phyloP scores from a whole-genome alignment of 2,888 invertebrate species.

The Ophonus ardosiacus region DNA sequence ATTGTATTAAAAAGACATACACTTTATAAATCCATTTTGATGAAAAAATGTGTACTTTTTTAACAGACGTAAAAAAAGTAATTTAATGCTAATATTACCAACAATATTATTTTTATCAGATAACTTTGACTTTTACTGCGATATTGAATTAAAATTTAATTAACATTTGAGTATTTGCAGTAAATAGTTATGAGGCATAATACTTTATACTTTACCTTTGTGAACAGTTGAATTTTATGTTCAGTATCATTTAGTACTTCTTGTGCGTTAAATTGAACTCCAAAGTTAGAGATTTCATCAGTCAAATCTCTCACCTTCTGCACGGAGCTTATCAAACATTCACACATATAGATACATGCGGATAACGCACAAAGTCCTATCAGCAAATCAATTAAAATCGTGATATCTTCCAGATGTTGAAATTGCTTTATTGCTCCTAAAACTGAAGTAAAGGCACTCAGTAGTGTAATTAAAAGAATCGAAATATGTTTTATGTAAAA shows the following conservation, averaged over 20 bases:
- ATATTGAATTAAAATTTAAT: too few species aligned
- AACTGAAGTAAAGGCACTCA: slow-evolving; percentile 26
- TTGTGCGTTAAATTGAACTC: slow-evolving; percentile 7
- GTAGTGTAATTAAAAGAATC: not conserved
- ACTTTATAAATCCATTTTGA: too few species aligned
- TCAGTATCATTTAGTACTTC: slow-evolving; percentile 26
- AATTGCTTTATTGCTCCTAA: slow-evolving; percentile 12
- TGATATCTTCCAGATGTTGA: slow-evolving; percentile 41
- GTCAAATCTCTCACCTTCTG: slow-evolving; percentile 3
- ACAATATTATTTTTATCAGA: too few species aligned
- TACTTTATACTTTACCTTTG: slow-evolving; percentile 16
- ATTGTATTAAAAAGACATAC: too few species aligned
- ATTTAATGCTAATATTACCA: too few species aligned
- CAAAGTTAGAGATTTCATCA: slow-evolving; percentile 39
- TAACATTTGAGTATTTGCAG: too few species aligned
- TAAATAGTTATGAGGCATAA: too few species aligned
- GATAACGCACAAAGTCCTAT: slow-evolving; percentile 32
- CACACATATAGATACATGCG: slow-evolving; percentile 44
- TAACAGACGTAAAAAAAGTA: too few species aligned
- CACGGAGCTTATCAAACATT: slow-evolving; percentile 28
- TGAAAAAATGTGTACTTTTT: too few species aligned
- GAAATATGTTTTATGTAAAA: slow-evolving; percentile 21
- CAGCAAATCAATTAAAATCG: slow-evolving; percentile 45
- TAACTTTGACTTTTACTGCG: too few species aligned
- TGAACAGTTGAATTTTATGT: slow-evolving; percentile 19